Conservation (phyloP, 2,888 invertebrate genomes). For the Tryphoninae sp. region DNA sequence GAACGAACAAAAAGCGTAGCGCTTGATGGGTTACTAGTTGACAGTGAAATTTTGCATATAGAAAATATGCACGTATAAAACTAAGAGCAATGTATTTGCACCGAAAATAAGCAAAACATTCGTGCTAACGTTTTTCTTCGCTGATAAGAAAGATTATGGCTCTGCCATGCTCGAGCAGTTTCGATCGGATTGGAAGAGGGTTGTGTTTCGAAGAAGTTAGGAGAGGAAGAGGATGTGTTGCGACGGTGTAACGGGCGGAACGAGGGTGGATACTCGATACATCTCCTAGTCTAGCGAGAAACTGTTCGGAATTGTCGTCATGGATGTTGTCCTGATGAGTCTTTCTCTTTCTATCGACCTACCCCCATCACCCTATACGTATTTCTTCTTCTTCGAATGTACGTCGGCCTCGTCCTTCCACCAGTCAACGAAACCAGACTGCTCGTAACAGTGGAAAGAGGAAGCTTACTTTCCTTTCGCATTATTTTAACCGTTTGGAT, state of each 20-base stretch:
- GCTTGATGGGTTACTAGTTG: too few species aligned
- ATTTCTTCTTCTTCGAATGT: slow-evolving; percentile 1
- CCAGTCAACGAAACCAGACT: slow-evolving; percentile 40
- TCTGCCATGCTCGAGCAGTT: slow-evolving; percentile 48
- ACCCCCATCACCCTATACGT: neutral
- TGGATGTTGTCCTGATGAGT: slow-evolving; percentile 26
- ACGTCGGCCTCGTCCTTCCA: neutral
- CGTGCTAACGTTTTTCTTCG: slow-evolving; percentile 57
- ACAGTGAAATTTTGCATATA: too few species aligned
- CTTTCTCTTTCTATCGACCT: slow-evolving; percentile 20
- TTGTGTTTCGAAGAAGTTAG: slow-evolving; percentile 37
- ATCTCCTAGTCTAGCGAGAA: slow-evolving; percentile 57
- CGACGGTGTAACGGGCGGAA: slow-evolving; percentile 11
- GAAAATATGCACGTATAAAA: slow-evolving; percentile 33
- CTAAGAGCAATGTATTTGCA: slow-evolving; percentile 75
- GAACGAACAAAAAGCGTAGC: too few species aligned
- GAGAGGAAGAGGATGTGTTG: slow-evolving; percentile 52
- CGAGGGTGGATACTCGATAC: slow-evolving; percentile 55
- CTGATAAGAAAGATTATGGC: slow-evolving; percentile 48
- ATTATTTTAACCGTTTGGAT: neutral
- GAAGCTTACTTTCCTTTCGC: neutral
- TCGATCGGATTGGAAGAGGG: slow-evolving; percentile 58
- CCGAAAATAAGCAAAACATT: slow-evolving; percentile 72
- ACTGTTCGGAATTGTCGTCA: slow-evolving; percentile 56
- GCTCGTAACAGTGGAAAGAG: neutral